These are phyloP conservation scores for Blastobasis adustella DNA, from an alignment of 2,888 invertebrate genomes.

Conservation along the genomic window DNA sequence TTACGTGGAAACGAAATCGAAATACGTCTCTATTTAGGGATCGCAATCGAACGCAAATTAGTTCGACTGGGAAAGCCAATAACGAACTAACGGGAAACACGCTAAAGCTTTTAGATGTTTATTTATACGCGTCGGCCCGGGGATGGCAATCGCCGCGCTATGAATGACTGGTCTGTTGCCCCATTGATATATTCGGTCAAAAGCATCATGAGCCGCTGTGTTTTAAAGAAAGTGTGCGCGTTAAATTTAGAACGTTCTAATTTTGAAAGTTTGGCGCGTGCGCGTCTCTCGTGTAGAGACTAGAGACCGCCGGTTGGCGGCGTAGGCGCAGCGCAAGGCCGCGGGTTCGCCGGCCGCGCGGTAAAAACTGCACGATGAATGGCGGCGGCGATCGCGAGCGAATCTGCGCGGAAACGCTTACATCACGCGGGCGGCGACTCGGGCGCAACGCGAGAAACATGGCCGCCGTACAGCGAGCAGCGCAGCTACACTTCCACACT, in stretches of 20 bases:
- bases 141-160: too few species aligned
- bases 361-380: constrained; percentile 62
- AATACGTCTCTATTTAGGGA: too few species aligned
- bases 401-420: constrained; percentile 48
- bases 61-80: too few species aligned
- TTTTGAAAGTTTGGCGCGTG: constrained; percentile 40
- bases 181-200: too few species aligned
- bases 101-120: too few species aligned
- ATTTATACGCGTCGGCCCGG: too few species aligned
- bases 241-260: constrained; percentile 42
- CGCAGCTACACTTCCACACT: background rate
- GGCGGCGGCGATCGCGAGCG: constrained; percentile 38
- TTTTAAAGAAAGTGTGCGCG: too few species aligned
- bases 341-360: constrained; percentile 54
- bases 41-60: too few species aligned
- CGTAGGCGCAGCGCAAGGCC: constrained; percentile 62
- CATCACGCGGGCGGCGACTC: constrained; percentile 33
- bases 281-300: constrained; percentile 21
- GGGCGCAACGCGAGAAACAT: constrained; percentile 27
- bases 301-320: constrained; percentile 14
- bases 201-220: too few species aligned
- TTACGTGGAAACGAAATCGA: too few species aligned
- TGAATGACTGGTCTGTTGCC: too few species aligned
- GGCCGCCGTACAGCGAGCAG: constrained; percentile 15
- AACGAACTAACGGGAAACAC: too few species aligned